Evolutionary conservation across 2,797 vertebrate genomes (phyloP).

Genomic region (Enteromius unitaeniatus): DNA sequence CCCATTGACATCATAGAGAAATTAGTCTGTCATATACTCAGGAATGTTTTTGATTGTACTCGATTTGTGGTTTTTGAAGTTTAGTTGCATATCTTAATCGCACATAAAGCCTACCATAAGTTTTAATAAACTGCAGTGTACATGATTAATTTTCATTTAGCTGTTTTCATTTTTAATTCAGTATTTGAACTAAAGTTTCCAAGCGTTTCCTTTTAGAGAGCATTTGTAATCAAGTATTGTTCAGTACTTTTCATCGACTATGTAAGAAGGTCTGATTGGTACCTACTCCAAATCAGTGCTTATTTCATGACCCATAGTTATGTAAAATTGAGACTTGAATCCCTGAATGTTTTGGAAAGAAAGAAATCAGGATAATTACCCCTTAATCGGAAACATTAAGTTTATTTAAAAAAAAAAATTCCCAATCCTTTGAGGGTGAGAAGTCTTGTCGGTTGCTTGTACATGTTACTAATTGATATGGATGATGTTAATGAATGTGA

Average conservation of each 20-base stretch:
- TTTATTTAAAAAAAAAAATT: constrained; percentile 61
- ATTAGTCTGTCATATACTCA: not conserved
- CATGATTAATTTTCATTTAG: not conserved
- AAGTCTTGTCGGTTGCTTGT: constrained; percentile 57
- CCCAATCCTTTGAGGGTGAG: constrained; percentile 58
- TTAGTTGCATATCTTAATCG: not conserved
- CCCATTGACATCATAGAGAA: constrained; percentile 25
- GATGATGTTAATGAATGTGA: constrained; percentile 64
- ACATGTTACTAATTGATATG: constrained; percentile 62
- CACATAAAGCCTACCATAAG: not conserved
- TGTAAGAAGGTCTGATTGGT: constrained; percentile 6
- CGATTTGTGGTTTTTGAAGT: constrained; percentile 13
- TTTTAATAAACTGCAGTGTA: constrained; percentile 1
- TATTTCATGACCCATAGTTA: constrained; percentile 47
- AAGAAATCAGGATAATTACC: constrained; percentile 60
- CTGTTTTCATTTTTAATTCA: not conserved
- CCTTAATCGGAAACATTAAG: constrained; percentile 62
- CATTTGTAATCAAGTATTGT: constrained; percentile 12
- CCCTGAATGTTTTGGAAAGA: constrained; percentile 58
- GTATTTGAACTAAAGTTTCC: not conserved
- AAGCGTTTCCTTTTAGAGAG: not conserved
- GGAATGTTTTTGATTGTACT: not conserved
- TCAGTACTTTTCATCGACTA: constrained; percentile 13
- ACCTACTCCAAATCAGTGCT: constrained; percentile 30
- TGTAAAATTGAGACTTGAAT: constrained; percentile 57